These are phyloP conservation scores for Acrossocheilus wenchowensis DNA, from an alignment of 2,797 vertebrate genomes.

Conservation along the genomic window DNA sequence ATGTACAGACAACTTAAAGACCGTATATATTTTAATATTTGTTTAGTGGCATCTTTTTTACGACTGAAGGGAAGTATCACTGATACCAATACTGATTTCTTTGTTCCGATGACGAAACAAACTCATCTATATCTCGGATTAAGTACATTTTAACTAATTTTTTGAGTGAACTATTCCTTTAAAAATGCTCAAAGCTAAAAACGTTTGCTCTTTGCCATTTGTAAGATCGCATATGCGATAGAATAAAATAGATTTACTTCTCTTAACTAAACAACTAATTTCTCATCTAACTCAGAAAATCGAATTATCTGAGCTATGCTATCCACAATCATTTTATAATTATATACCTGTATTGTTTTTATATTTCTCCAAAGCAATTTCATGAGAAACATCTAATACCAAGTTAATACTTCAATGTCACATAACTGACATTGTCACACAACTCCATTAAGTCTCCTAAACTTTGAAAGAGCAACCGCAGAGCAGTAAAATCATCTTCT, in stretches of 20 bases:
- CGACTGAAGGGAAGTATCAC: no score
- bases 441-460: neutral
- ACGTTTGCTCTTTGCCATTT: neutral
- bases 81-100: no score
- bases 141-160: neutral
- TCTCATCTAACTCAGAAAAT: neutral
- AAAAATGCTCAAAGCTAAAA: neutral
- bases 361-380: neutral
- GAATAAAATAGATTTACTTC: neutral
- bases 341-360: neutral
- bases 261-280: neutral
- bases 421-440: neutral
- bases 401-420: slow-evolving; percentile 8
- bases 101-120: neutral
- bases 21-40: neutral
- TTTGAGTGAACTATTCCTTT: neutral
- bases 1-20: no score
- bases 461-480: slow-evolving; percentile 4
- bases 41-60: neutral
- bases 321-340: neutral
- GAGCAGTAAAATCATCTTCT: slow-evolving; percentile 14
- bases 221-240: neutral
- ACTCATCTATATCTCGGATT: no score
- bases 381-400: neutral
- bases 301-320: neutral